Percentiles rank a stretch among this genome's conserved stretches.
phyloP scores from a whole-genome alignment of 2,888 invertebrate genomes.

The Caenorhabditis plicata region DNA sequence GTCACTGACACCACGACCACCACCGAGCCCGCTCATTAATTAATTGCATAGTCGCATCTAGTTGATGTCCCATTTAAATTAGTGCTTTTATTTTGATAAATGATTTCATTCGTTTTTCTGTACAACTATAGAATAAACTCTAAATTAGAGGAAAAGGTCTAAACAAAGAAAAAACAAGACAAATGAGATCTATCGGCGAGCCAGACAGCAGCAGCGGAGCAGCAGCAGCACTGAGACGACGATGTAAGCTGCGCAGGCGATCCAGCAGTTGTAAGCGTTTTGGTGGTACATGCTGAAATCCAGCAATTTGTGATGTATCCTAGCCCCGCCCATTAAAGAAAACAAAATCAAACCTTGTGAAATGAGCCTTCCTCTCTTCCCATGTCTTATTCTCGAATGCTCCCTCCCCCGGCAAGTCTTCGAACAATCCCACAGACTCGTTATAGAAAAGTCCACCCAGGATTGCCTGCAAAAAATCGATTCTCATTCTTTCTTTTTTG shows the following conservation, averaged over 20 bases:
- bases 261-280: conserved; percentile 53
- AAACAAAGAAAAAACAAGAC: not conserved
- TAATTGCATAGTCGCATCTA: not conserved
- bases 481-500: too few species aligned
- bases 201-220: conserved; percentile 36
- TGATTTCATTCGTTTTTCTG: conserved; percentile 1
- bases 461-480: conserved; percentile 34
- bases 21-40: conserved; percentile 32
- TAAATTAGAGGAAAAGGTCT: conserved; percentile 3
- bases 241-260: conserved; percentile 39
- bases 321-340: too few species aligned
- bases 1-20: conserved; percentile 58
- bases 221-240: conserved; percentile 30
- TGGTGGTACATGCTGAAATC: conserved; percentile 41
- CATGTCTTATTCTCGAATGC: too few species aligned
- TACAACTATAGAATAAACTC: conserved; percentile 4
- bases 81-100: conserved; percentile 4
- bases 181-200: conserved; percentile 11
- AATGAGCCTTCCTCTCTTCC: conserved; percentile 4
- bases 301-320: not conserved
- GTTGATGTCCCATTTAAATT: too few species aligned
- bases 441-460: conserved; percentile 50
- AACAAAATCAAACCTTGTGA: conserved; percentile 15
- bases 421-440: conserved; percentile 51
- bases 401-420: conserved; percentile 45